A percentile compares a stretch with the other conserved stretches of the same genome.
These are phyloP conservation scores for Fratercula arctica DNA, from an alignment of 2,797 vertebrate genomes.

Conservation along the genomic window DNA sequence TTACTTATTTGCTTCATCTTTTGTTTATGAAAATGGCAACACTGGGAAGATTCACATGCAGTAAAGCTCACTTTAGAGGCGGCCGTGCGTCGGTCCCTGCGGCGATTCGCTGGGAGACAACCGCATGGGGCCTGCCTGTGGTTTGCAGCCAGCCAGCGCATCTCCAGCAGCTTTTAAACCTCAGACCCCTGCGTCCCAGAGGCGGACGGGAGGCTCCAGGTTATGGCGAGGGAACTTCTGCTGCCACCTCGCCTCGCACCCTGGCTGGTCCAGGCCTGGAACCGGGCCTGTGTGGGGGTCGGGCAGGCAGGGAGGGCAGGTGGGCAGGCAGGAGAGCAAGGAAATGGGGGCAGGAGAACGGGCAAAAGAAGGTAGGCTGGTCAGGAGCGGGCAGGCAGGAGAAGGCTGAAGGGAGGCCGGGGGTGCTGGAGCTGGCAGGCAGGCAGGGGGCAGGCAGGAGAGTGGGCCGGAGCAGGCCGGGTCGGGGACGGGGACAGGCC, in stretches of 20 bases:
- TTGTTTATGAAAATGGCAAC: neutral
- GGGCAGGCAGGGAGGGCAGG: neutral
- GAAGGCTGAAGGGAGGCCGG: neutral
- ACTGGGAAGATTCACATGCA: neutral
- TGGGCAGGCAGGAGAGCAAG: neutral
- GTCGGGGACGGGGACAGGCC: no score
- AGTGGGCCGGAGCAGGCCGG: neutral
- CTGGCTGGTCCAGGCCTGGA: neutral
- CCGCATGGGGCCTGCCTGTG: rapidly evolving
- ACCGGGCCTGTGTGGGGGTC: neutral
- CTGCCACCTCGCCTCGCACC: no score
- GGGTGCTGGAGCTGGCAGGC: neutral
- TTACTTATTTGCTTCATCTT: neutral
- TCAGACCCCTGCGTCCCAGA: rapidly evolving
- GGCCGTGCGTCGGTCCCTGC: rapidly evolving
- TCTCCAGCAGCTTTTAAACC: neutral
- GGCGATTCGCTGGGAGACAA: rapidly evolving
- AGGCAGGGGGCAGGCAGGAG: neutral
- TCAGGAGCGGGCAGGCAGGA: neutral
- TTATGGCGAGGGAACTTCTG: neutral
- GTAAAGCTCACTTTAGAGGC: neutral
- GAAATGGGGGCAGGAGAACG: no score
- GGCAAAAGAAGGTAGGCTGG: neutral
- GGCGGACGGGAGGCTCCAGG: no score
- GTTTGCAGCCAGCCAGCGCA: rapidly evolving